Conservation (phyloP, 1,140 invertebrate genomes). For the Zaprionus camerounensis region DNA sequence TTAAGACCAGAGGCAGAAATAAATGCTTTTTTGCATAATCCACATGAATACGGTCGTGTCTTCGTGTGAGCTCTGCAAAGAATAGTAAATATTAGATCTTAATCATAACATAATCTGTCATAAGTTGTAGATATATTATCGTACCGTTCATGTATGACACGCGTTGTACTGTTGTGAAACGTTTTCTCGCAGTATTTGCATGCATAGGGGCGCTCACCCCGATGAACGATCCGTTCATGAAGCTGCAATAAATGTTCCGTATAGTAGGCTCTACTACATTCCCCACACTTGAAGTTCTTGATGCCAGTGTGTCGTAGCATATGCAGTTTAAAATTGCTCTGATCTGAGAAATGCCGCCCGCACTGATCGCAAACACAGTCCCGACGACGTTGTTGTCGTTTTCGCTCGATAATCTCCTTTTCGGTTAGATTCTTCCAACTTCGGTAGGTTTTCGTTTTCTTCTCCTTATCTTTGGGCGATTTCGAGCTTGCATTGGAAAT, state of each 20-base stretch:
- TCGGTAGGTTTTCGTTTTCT: constrained; percentile 46
- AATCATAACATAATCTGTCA: not conserved
- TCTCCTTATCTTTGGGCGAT: constrained; percentile 19
- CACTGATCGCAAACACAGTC: constrained; percentile 69
- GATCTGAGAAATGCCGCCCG: constrained; percentile 63
- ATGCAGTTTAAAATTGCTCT: constrained; percentile 71
- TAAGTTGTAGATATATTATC: not conserved
- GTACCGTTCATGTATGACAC: constrained; percentile 62
- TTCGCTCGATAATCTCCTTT: constrained; percentile 51
- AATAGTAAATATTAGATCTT: not conserved
- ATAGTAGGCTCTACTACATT: constrained; percentile 55
- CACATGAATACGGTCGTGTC: constrained; percentile 53
- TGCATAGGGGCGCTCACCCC: constrained; percentile 56
- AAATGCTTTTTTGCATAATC: constrained; percentile 55
- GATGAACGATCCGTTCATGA: constrained; percentile 59
- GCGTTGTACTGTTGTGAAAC: constrained; percentile 68
- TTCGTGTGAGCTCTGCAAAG: constrained; percentile 58
- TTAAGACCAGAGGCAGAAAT: constrained; percentile 57
- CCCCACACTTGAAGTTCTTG: constrained; percentile 57
- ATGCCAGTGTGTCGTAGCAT: constrained; percentile 65
- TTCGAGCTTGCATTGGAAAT: not conserved
- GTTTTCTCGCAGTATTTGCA: constrained; percentile 59
- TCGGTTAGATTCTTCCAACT: constrained; percentile 70
- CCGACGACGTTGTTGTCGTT: constrained; percentile 54
- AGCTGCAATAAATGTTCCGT: constrained; percentile 60